These are phyloP conservation scores for Gallinago stenura DNA, from an alignment of 2,797 vertebrate species.

Conservation along the genomic window DNA sequence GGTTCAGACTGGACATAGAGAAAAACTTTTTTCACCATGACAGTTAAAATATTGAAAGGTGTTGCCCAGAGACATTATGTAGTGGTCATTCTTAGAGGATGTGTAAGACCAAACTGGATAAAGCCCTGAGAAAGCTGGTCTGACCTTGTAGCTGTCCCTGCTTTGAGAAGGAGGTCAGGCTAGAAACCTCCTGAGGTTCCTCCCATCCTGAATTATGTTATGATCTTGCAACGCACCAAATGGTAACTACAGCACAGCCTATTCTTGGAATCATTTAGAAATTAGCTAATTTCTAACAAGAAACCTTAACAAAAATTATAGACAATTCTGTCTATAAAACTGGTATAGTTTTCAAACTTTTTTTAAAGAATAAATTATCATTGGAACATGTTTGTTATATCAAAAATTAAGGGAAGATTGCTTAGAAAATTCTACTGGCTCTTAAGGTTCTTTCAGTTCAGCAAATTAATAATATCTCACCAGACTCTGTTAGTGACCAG, in stretches of 20 bases:
- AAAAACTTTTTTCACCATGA: background rate
- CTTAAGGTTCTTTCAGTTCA: background rate
- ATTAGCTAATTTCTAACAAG: background rate
- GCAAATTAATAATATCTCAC: background rate
- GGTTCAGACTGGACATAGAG: background rate
- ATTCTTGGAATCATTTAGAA: background rate
- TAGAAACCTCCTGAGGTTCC: background rate
- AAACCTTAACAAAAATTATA: background rate
- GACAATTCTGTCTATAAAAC: background rate
- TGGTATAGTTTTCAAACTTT: background rate
- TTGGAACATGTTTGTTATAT: background rate
- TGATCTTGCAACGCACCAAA: background rate
- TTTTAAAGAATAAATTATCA: background rate
- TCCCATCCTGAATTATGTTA: background rate
- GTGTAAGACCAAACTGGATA: background rate
- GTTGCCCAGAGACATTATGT: background rate
- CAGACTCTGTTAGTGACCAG: background rate
- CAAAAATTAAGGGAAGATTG: background rate
- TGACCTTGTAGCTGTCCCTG: background rate
- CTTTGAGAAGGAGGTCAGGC: background rate
- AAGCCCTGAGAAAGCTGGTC: background rate
- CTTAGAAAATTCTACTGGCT: background rate
- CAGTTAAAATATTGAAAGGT: background rate
- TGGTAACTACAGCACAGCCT: background rate
- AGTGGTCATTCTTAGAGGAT: background rate